Evolutionary conservation across 2,797 vertebrate genomes (phyloP), one percentile per base, ranked within the genome.

Genomic region (Liparis tanakae): DNA sequence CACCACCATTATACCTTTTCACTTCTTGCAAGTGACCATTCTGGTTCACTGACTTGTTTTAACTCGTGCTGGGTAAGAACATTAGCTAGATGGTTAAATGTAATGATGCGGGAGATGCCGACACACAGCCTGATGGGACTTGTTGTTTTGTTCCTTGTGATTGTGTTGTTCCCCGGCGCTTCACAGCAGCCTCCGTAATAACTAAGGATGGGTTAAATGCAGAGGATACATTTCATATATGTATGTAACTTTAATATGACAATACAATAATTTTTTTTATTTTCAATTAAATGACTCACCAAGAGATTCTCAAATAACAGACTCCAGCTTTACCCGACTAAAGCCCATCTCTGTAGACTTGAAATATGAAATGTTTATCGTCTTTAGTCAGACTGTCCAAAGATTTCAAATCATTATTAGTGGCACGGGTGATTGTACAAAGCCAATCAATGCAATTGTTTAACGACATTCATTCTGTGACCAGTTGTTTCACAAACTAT

Each of bases 81-180:
- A 87, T 87, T 86, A 87, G 44, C 72, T 82, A 84, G 85, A 89
- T 89, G 83, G 69, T 63, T 73, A 82, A 87, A 73, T 33, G 62
- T 86, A 91, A 87, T 83, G 84, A 80, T 70, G 86, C 63, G 33
- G 48, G 46, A 74, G 41, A 70, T 48, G 41, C 46, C 68, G 39
- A 8, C 30, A 48, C 36, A 59, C 64, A 81, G 67, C 60, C 36
- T 41, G 50, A 44, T 37, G 37, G 55, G 46, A 83, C 34, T 64
- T 67, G 43, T 37, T 60, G 62, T 71, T 89, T 46, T 89, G 94
- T 94, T 91, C 92, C 50, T 44, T 50, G 41, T 10, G 39, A 18
- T 67, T 13, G 1, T 41, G 30, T 55, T 39, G 30, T 30, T 3
- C 25, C 25, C 25, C 2, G 25, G 25, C 25, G 25, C 25, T 30